Percentiles rank a stretch among this genome's conserved stretches.
Conservation (phyloP, 2,797 vertebrate species). For the Cossypha dichroa region DNA sequence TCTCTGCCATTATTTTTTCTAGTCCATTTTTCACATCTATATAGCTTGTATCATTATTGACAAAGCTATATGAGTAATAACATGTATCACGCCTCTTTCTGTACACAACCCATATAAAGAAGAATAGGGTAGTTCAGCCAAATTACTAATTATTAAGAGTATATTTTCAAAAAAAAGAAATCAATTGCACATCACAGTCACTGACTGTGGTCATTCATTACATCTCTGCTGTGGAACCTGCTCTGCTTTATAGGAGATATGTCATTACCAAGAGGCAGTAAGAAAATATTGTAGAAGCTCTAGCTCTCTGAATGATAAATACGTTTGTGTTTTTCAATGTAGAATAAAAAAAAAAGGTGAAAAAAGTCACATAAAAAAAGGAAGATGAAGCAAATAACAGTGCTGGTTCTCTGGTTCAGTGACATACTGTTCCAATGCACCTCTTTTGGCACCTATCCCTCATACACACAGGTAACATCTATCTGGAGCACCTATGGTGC, state of each 20-base stretch:
- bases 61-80: slow-evolving; percentile 34
- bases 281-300: not conserved
- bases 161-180: slow-evolving; percentile 32
- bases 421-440: not conserved
- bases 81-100: not conserved
- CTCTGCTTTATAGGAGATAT: not conserved
- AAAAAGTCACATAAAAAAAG: not conserved
- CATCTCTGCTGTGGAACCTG: not conserved
- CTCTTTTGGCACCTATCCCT: not conserved
- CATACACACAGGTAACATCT: not conserved
- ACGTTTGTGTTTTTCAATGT: not conserved
- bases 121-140: not conserved
- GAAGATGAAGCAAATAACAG: not conserved
- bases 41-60: not conserved
- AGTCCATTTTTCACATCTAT: not conserved
- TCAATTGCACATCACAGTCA: slow-evolving; percentile 18
- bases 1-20: slow-evolving; percentile 13
- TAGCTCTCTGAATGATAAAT: not conserved
- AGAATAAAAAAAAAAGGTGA: not conserved
- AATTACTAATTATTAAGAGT: slow-evolving; percentile 29
- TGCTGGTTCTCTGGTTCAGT: not conserved
- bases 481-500: too few relatives aligned
- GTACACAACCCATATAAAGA: not conserved
- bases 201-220: not conserved
- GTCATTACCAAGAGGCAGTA: not conserved